Conservation (phyloP, 2,113 vertebrate species). For the Hydropotes inermis region DNA sequence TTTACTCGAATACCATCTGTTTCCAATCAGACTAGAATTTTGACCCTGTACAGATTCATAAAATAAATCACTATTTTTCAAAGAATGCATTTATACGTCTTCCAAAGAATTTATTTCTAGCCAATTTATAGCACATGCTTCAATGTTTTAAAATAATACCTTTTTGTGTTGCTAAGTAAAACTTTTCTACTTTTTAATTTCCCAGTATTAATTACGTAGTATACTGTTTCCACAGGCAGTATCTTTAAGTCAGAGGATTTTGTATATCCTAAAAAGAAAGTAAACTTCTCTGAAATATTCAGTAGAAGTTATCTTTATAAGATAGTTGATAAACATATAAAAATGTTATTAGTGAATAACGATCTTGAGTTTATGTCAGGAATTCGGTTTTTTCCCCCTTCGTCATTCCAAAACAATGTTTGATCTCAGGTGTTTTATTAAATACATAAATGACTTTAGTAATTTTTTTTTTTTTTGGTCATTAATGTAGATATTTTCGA, state of each 20-base stretch:
- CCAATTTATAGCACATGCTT: conserved; percentile 46
- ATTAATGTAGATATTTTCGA: neutral
- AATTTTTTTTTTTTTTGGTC: neutral
- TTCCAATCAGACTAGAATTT: conserved; percentile 90
- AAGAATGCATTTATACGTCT: conserved; percentile 56
- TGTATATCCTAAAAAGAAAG: conserved; percentile 21
- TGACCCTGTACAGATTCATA: conserved; percentile 85
- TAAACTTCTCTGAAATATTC: conserved; percentile 5
- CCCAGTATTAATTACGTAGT: conserved; percentile 27
- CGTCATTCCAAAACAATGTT: neutral
- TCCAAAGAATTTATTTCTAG: conserved; percentile 43
- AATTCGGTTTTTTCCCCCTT: conserved; percentile 3
- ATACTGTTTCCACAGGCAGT: conserved; percentile 26
- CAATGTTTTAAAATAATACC: conserved; percentile 53
- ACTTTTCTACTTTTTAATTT: conserved; percentile 42
- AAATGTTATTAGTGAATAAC: conserved; percentile 31
- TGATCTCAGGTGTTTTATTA: neutral
- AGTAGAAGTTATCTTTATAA: neutral
- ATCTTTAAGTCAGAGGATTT: neutral
- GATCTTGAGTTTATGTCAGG: neutral
- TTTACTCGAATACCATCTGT: conserved; percentile 90
- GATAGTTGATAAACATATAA: neutral
- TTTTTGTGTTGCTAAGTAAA: conserved; percentile 22
- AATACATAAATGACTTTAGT: neutral
- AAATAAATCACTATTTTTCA: conserved; percentile 69